Evolutionary conservation across 2,888 invertebrate species (phyloP).

Genomic region (Operophtera brumata): DNA sequence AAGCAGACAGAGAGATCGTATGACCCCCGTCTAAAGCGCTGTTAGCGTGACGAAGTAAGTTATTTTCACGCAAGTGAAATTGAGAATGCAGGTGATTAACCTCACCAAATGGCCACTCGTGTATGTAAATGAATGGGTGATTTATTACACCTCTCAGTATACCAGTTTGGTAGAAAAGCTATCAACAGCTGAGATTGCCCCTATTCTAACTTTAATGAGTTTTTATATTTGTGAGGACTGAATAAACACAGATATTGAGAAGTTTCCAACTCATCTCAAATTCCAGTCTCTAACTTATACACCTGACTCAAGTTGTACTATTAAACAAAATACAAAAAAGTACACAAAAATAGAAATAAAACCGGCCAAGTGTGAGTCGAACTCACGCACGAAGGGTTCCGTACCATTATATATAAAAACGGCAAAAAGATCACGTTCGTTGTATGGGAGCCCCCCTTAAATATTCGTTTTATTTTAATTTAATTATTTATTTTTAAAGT

Average conservation of each 20-base stretch:
- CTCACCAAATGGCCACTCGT: background rate
- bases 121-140: background rate
- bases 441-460: no score
- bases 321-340: no score
- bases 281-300: background rate
- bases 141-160: background rate
- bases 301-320: background rate
- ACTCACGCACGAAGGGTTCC: no score
- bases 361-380: no score
- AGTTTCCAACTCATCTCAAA: background rate
- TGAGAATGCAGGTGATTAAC: background rate
- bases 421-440: no score
- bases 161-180: conserved; percentile 3
- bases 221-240: background rate
- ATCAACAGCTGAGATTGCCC: conserved; percentile 5
- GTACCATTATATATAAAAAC: no score
- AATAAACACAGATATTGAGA: background rate
- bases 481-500: no score
- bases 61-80: background rate
- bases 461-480: no score
- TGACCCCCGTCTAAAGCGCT: no score
- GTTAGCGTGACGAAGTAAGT: background rate
- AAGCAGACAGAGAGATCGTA: no score
- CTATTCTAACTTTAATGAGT: background rate
- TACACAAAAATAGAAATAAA: no score